Conservation (phyloP, 92 coral and sea anemone species). For the Siderastrea siderea region DNA sequence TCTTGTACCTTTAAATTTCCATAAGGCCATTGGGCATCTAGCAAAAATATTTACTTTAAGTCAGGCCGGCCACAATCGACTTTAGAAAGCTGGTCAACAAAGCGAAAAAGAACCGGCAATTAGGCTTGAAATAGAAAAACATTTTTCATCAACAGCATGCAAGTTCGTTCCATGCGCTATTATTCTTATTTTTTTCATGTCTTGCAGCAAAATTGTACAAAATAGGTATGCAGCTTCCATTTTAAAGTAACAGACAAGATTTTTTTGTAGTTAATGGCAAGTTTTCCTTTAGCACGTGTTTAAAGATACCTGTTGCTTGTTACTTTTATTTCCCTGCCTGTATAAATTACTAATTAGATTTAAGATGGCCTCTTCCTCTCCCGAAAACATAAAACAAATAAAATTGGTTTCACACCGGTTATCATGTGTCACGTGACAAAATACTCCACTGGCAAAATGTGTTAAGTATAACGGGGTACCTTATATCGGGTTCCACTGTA, state of each 20-base stretch:
- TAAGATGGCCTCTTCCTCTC: neutral
- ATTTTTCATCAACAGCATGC: too few species aligned
- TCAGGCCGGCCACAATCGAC: neutral
- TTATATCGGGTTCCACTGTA: too few species aligned
- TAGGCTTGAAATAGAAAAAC: neutral
- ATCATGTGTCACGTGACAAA: too few species aligned
- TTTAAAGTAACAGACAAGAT: neutral
- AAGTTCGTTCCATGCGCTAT: neutral
- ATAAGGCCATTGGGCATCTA: neutral
- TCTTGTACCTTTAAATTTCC: constrained; percentile 24
- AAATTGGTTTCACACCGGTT: too few species aligned
- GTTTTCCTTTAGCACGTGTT: neutral
- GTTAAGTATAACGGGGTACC: too few species aligned
- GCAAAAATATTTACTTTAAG: constrained; percentile 21
- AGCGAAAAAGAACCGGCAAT: neutral
- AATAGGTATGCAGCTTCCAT: neutral
- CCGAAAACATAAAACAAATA: too few species aligned
- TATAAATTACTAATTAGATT: neutral
- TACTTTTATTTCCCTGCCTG: neutral
- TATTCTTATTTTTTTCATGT: neutral
- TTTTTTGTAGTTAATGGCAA: neutral
- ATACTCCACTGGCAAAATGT: too few species aligned
- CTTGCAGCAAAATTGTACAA: neutral
- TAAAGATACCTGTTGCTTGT: constrained; percentile 5
- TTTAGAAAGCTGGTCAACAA: neutral